phyloP scores from a whole-genome alignment of 1,140 invertebrate genomes.

The Eurosta solidaginis region DNA sequence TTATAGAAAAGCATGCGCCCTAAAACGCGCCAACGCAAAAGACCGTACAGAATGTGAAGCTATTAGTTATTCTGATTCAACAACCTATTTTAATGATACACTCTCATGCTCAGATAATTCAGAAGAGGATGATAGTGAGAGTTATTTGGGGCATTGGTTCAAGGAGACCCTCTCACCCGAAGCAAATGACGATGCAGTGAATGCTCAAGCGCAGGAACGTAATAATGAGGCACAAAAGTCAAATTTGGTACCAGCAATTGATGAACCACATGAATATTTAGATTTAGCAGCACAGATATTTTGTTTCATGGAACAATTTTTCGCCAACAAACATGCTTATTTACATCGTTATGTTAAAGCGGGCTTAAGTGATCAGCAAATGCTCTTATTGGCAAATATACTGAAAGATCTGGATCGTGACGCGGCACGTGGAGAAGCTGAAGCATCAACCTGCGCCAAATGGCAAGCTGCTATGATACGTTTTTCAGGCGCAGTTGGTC shows the following conservation, averaged over 20 bases:
- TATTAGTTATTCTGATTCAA: constrained; percentile 84
- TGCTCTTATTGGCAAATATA: constrained; percentile 80
- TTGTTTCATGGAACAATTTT: constrained; percentile 54
- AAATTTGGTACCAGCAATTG: constrained; percentile 80
- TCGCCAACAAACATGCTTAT: constrained; percentile 59
- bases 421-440: constrained; percentile 51
- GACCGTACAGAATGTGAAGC: constrained; percentile 78
- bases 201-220: constrained; percentile 60
- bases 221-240: constrained; percentile 56
- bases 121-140: constrained; percentile 85
- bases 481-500: constrained; percentile 56
- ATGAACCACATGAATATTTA: constrained; percentile 77
- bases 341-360: constrained; percentile 65
- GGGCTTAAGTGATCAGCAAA: constrained; percentile 75
- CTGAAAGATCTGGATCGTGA: constrained; percentile 84
- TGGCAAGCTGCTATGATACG: constrained; percentile 58
- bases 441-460: constrained; percentile 38
- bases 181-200: constrained; percentile 66
- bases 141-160: constrained; percentile 89
- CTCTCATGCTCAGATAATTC: constrained; percentile 87
- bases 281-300: constrained; percentile 56
- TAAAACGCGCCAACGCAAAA: constrained; percentile 76
- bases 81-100: constrained; percentile 91
- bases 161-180: constrained; percentile 86
- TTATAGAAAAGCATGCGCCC: constrained; percentile 85